A percentile compares a stretch with the other conserved stretches of the same genome.
phyloP scores from a whole-genome alignment of 2,113 vertebrate genomes.

The Panthera uncia region DNA sequence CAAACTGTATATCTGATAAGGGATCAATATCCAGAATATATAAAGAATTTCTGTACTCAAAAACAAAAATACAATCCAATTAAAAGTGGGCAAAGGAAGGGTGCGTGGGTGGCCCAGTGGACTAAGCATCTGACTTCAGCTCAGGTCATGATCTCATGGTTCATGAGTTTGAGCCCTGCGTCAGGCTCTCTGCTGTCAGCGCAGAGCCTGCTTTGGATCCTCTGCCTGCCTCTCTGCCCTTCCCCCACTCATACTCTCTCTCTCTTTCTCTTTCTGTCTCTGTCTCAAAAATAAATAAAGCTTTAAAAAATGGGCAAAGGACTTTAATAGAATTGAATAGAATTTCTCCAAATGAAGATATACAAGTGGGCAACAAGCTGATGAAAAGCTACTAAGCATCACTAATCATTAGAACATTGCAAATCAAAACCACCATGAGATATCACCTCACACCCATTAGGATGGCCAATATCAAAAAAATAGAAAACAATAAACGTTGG shows the following conservation, averaged over 20 bases:
- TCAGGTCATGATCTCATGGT: no score
- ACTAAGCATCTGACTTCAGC: no score
- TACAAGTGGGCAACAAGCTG: neutral
- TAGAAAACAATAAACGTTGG: neutral
- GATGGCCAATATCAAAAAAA: neutral
- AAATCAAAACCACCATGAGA: neutral
- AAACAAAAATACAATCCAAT: neutral
- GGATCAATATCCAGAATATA: neutral
- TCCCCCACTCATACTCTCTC: no score
- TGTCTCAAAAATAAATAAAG: no score
- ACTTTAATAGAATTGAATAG: neutral
- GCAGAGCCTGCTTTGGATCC: no score
- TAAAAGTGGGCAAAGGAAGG: neutral
- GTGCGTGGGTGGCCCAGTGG: no score
- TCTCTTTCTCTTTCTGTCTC: no score
- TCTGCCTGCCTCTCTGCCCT: no score
- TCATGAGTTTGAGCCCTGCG: no score
- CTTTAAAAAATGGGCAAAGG: neutral
- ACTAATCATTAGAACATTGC: neutral
- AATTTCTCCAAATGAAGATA: neutral
- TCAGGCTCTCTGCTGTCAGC: no score
- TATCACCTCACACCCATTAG: neutral
- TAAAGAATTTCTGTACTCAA: neutral
- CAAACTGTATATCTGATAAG: neutral
- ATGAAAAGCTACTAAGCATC: neutral